phyloP scores from a whole-genome alignment of 2,113 vertebrate species.

The Oncorhynchus mykiss region DNA sequence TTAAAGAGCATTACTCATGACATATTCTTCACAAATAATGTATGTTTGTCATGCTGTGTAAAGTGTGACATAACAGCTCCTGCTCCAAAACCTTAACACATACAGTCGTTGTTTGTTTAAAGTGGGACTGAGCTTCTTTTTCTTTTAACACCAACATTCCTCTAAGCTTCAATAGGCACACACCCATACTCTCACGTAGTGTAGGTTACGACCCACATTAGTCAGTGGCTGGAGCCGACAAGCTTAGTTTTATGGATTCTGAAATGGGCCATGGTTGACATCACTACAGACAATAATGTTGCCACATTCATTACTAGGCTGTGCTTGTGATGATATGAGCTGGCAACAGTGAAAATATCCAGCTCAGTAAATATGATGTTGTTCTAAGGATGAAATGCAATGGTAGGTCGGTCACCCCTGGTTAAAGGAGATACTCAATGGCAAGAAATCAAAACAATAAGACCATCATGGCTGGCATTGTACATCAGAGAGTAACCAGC shows the following conservation, averaged over 20 bases:
- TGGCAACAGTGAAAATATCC: not conserved
- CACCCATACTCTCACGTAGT: not conserved
- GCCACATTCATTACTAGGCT: not conserved
- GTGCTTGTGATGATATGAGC: not conserved
- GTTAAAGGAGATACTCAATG: not conserved
- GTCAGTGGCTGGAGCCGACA: not conserved
- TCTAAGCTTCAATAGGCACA: not conserved
- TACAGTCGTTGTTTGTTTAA: too few species aligned
- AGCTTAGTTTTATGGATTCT: not conserved
- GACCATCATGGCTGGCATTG: not conserved
- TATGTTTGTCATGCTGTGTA: too few species aligned
- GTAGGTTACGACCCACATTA: constrained; percentile 2
- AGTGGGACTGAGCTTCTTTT: too few species aligned
- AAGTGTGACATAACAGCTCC: too few species aligned
- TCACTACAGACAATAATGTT: constrained; percentile 3
- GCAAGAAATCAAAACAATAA: not conserved
- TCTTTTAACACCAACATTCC: not conserved
- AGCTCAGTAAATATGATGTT: not conserved
- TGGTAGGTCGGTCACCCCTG: not conserved
- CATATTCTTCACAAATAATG: too few species aligned
- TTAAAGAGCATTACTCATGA: not conserved
- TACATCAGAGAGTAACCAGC: not conserved
- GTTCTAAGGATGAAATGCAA: not conserved
- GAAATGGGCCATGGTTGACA: constrained; percentile 1
- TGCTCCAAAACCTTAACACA: too few species aligned